Evolutionary conservation across 2,113 vertebrate genomes (phyloP), one percentile per base, ranked within the genome.

Genomic region (Amphilophus citrinellus): DNA sequence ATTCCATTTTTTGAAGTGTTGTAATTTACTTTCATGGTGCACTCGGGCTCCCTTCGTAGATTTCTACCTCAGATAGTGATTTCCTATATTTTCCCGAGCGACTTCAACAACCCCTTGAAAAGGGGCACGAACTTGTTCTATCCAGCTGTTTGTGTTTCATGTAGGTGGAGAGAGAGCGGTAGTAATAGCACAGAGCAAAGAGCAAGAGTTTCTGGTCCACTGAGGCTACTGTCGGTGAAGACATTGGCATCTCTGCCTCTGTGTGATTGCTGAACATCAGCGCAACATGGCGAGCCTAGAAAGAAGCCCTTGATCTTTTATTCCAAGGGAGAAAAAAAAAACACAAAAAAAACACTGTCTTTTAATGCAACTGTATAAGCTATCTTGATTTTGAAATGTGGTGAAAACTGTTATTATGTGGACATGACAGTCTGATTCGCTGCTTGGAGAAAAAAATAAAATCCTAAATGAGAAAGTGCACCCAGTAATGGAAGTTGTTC

Each of bases 251-350:
- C 60, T 75, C 61, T 77, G 78, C 60, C 39, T 84, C 61, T 56
- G 83, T 76, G 81, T 87, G 88, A 88, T 89, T 77, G 84, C 86
- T 60, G 80, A 92, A 91, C 87, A 89, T 90, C 78, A 84, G 82
- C 30, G 77, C 73, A 90, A 82, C 87, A 84, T 58, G 78, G 57
- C 5, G n/a, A 89, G 82, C 79, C 79, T 39, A 9, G 65, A 81
- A 79, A 76, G 57, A 76, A 79, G 39, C 47, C 56, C 80, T 86
- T 91, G 88, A 93, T 91, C 90, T 91, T 89, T 90, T 84, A 83
- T 85, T 89, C 81, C 24, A 71, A 37, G 18, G 61, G 85, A 82
- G 91, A 87, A 92, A 83, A 91, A 92, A 87, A 93, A 82, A 91
- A 89, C n/a, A 22, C 22, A 22, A 22, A 27, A 27, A 27, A 27